phyloP scores from a whole-genome alignment of 2,888 invertebrate genomes.

The Parnassius glacialis region DNA sequence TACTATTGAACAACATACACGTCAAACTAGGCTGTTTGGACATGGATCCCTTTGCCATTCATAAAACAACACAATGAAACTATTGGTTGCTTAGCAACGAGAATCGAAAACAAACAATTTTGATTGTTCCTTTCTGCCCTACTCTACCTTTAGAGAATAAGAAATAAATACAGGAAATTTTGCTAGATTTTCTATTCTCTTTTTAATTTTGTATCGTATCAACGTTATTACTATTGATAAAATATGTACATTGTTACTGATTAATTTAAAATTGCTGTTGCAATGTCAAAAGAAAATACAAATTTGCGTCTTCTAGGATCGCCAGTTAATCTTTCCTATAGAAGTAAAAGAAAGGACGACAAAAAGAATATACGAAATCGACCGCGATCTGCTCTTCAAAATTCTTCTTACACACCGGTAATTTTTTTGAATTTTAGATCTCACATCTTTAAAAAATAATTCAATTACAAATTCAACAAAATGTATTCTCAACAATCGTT shows the following conservation, averaged over 20 bases:
- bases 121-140: too few relatives aligned
- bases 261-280: constrained; percentile 28
- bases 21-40: too few relatives aligned
- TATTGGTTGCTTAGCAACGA: neutral
- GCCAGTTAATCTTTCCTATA: constrained; percentile 68
- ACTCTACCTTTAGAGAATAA: too few relatives aligned
- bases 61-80: too few relatives aligned
- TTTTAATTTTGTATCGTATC: too few relatives aligned
- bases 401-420: constrained; percentile 64
- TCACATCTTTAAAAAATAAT: too few relatives aligned
- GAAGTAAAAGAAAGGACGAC: constrained; percentile 69
- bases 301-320: constrained; percentile 70
- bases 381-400: constrained; percentile 69
- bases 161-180: too few relatives aligned
- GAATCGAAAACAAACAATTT: neutral
- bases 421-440: constrained; percentile 9
- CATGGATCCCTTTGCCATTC: too few relatives aligned
- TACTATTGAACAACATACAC: too few relatives aligned
- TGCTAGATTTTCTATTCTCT: too few relatives aligned
- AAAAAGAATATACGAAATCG: constrained; percentile 60
- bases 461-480: too few relatives aligned
- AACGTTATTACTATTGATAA: neutral
- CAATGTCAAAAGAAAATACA: constrained; percentile 73
- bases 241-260: neutral
- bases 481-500: too few relatives aligned